Evolutionary conservation across 2,888 invertebrate genomes (phyloP), one percentile per base, ranked within the genome.

Genomic region (Drosophila anomalata): DNA sequence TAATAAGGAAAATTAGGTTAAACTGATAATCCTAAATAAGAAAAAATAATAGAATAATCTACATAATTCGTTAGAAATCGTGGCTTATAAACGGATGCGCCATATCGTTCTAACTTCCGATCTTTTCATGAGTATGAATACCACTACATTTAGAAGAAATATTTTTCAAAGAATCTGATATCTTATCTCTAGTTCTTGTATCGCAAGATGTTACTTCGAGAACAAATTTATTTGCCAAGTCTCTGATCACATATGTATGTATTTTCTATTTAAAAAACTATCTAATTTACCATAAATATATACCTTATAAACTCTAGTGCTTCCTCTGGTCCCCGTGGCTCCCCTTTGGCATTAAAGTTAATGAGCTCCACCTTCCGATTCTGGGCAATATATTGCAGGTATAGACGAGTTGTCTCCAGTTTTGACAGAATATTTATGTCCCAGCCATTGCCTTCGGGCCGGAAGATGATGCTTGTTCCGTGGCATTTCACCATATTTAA

Each of bases 311-410:
- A 59, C 1, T 31, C 26, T 4, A 78, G 9, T 0, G 46, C 42
- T 7, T 54, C n/a, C 1, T 50, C 51, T 0, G 53, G 36, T 22
- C 31, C 44, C 42, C 47, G 36, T 1, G 17, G 36, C 4, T 80
- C 50, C 2, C 80, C 63, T 0, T 31, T 2, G 3, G 17, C 29
- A 63, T 77, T 44, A 24, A 47, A 77, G 9, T 46, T 47, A 6
- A 8, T 59, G 2, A 78, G 47, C 14, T 78, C 79, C 0, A 62
- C 61, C 1, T n/a, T 46, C 39, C 57, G 72, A 24, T 26, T 41
- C 11, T 9, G 26, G 12, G 63, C 62, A 5, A 70, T 47, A 20
- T 51, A 50, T 0, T 46, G 46, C 22, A 70, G 22, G 20, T 71
- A 70, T 14, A n/a, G 33, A 1, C 72, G 72, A 0, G 55, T 52